Percentiles rank a stretch among this genome's conserved stretches.
Conservation (phyloP, 2,797 vertebrate genomes). For the Galaxias olidus region DNA sequence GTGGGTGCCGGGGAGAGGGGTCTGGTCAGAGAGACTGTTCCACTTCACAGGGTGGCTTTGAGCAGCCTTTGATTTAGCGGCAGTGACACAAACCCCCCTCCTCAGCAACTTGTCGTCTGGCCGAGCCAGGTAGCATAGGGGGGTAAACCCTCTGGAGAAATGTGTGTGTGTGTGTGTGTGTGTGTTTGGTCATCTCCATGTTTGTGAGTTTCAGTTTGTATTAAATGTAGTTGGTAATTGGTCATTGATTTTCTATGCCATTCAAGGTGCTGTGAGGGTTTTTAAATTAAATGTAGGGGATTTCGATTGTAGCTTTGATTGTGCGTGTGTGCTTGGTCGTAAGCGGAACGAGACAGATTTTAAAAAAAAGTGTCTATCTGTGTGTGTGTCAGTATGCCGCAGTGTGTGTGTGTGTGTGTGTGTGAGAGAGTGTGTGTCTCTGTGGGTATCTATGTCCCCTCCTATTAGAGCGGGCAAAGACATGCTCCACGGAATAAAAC, state of each 20-base stretch:
- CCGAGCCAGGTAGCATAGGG: neutral
- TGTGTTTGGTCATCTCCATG: neutral
- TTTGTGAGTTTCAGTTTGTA: neutral
- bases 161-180: constrained; percentile 7
- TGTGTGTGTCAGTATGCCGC: neutral
- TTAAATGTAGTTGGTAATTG: too few relatives aligned
- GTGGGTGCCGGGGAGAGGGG: neutral
- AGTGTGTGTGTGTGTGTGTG: neutral
- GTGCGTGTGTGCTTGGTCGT: neutral
- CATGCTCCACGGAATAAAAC: neutral
- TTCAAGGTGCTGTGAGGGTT: too few relatives aligned
- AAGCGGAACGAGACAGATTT: too few relatives aligned
- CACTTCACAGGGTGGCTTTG: constrained; percentile 2
- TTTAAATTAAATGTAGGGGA: too few relatives aligned
- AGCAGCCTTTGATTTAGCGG: neutral
- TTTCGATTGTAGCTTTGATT: neutral
- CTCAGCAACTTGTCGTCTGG: neutral
- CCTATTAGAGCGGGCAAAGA: neutral
- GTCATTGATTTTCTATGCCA: too few relatives aligned
- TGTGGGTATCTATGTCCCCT: neutral
- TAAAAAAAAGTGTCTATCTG: neutral
- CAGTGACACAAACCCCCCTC: neutral
- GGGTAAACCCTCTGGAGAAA: neutral
- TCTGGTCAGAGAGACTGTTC: neutral
- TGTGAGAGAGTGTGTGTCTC: neutral